A percentile compares a stretch with the other conserved stretches of the same genome.
These are phyloP conservation scores for Mimas tiliae DNA, from an alignment of 2,888 invertebrate species.

Conservation along the genomic window DNA sequence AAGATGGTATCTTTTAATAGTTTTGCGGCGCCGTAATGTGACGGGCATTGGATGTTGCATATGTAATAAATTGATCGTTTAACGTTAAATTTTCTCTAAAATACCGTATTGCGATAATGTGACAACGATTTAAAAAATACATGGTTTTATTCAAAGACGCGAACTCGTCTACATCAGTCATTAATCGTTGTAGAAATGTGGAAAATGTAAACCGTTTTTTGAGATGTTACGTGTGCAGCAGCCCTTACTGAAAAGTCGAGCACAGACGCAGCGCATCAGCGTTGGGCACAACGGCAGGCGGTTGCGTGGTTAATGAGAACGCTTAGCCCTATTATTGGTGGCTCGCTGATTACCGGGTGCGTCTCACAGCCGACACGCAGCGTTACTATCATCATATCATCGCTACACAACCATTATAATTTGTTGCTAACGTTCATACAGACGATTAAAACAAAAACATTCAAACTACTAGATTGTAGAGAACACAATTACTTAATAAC, in stretches of 20 bases:
- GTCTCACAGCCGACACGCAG: conserved; percentile 57
- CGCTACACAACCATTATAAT: conserved; percentile 59
- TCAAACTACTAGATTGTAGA: conserved; percentile 40
- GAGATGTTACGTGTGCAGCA: background rate
- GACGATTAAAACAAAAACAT: conserved; percentile 51
- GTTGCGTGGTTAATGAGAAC: conserved; percentile 65
- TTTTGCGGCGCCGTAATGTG: conserved; percentile 38
- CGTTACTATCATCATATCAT: conserved; percentile 55
- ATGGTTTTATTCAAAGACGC: no score
- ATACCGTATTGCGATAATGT: conserved; percentile 14
- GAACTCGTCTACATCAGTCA: no score
- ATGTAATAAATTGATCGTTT: conserved; percentile 25
- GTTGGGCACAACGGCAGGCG: conserved; percentile 47
- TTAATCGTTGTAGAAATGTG: no score
- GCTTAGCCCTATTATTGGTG: conserved; percentile 68
- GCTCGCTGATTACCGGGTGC: conserved; percentile 63
- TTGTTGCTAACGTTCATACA: conserved; percentile 50
- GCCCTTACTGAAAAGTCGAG: background rate
- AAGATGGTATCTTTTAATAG: conserved; percentile 61
- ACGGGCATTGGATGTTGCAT: conserved; percentile 25
- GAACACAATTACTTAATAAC: conserved; percentile 34
- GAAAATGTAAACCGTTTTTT: no score
- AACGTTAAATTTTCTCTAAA: conserved; percentile 16
- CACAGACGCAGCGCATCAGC: background rate
- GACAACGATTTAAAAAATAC: background rate